Evolutionary conservation across 2,797 vertebrate species (phyloP).

Genomic region (Urosaurus nigricauda): DNA sequence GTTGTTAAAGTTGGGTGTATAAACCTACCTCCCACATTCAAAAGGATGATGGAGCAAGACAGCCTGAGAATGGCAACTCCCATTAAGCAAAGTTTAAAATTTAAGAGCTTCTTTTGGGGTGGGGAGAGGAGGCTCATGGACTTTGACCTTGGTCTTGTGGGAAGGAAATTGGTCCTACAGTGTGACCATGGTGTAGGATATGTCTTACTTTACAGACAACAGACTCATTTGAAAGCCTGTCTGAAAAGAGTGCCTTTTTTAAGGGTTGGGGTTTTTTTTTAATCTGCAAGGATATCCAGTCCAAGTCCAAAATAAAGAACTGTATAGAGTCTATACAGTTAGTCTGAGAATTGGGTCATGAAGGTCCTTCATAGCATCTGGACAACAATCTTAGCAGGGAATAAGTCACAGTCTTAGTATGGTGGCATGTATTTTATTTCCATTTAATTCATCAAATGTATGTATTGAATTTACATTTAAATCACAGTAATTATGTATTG

Average conservation of each 20-base stretch:
- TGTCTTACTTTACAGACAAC: not conserved
- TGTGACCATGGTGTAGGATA: not conserved
- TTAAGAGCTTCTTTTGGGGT: not conserved
- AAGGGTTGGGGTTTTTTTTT: not conserved
- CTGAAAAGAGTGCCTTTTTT: not conserved
- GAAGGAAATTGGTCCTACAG: not conserved
- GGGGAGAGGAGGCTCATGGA: not conserved
- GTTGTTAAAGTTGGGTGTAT: conserved; percentile 19
- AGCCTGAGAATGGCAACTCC: not conserved
- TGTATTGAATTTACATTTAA: not conserved
- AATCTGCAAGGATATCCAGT: not conserved
- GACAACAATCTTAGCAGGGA: not conserved
- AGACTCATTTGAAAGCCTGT: not conserved
- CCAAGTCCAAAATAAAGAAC: not conserved
- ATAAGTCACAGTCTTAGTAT: not conserved
- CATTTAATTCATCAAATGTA: too few species aligned
- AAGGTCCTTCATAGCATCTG: not conserved
- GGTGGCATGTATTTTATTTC: not conserved
- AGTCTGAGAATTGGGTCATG: not conserved
- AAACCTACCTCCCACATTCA: conserved; percentile 14
- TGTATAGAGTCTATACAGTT: not conserved
- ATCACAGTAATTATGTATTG: not conserved
- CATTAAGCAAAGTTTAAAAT: not conserved
- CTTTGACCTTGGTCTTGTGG: not conserved
- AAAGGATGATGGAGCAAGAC: not conserved